Evolutionary conservation across 2,113 vertebrate genomes (phyloP), one percentile per base, ranked within the genome.

Genomic region (Cyprichromis sp.): DNA sequence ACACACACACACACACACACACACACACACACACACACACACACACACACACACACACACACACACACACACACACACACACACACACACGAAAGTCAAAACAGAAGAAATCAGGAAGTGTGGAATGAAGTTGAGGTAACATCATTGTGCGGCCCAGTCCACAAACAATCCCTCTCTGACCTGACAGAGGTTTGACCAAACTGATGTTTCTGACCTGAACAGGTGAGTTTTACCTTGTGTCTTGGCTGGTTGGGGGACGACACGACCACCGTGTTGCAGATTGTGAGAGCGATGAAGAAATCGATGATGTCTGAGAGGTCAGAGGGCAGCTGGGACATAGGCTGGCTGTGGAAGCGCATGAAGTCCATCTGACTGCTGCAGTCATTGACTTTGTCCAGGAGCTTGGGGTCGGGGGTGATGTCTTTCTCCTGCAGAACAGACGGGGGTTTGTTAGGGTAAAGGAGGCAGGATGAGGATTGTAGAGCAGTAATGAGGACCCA

Each of bases 201-300:
- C 7, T 11, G 26, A 73, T 81, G 3, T 4, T 29, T 76, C 16
- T 50, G 42, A 19, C 42, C 42, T 50, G 42, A 78, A n/a, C 14
- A 78, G 45, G 68, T 10, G 34, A 68, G 26, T 3, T 83, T 66
- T 91, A 98, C 98, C 97, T 99, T 99, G 68, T 98, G 98, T 5
- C 97, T 93, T 2, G 99, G 98, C 90, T 99, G 99, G 92, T 98
- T 97, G 1, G 98, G 98, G 8, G 97, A 98, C 0, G 98, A 98
- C 90, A 99, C 98, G 21, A 99, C 97, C 3, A 99, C 99, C 0
- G 98, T 99, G 94, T 99, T 99, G 93, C 99, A 99, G 95, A 99
- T 96, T 78, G 98, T 98, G 80, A 99, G 97, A 1, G 98, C 98
- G 1, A 99, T 97, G 91, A 99, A 99, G 96, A 99, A 99, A 91